Percentiles rank a stretch among this genome's conserved stretches.
Evolutionary conservation across 2,113 vertebrate genomes (phyloP).

Genomic region (Cynocephalus volans): DNA sequence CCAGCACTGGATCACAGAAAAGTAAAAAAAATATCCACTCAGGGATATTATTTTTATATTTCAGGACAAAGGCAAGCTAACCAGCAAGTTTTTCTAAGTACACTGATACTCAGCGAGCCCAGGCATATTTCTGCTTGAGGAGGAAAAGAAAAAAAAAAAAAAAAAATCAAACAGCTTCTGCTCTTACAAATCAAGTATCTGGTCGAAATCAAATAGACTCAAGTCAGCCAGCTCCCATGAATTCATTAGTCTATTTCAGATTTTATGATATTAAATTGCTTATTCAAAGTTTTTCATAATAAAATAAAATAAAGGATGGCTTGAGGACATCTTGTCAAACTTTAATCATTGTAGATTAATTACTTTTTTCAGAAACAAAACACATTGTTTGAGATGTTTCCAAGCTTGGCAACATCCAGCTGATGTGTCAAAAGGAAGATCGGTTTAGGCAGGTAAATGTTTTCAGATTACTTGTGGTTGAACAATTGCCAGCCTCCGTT

Average conservation of each 20-base stretch:
- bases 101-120: not conserved
- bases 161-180: not conserved
- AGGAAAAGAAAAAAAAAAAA: rapidly evolving
- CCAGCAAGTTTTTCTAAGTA: conserved; percentile 45
- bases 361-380: conserved; percentile 83
- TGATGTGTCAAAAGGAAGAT: conserved; percentile 75
- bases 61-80: conserved; percentile 47
- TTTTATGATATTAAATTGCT: conserved; percentile 79
- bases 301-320: conserved; percentile 67
- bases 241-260: conserved; percentile 78
- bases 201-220: conserved; percentile 75
- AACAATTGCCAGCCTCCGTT: conserved; percentile 73
- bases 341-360: conserved; percentile 83
- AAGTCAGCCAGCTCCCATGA: conserved; percentile 69
- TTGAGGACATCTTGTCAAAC: conserved; percentile 68
- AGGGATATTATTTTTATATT: conserved; percentile 35
- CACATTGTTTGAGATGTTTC: conserved; percentile 75
- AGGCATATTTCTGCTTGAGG: conserved; percentile 57
- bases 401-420: conserved; percentile 75
- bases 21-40: not conserved
- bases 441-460: conserved; percentile 86
- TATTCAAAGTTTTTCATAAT: conserved; percentile 67
- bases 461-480: conserved; percentile 77
- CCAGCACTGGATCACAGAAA: not conserved
- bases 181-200: conserved; percentile 75